Conservation (phyloP, 2,888 invertebrate genomes). For the Orgyia antiqua region DNA sequence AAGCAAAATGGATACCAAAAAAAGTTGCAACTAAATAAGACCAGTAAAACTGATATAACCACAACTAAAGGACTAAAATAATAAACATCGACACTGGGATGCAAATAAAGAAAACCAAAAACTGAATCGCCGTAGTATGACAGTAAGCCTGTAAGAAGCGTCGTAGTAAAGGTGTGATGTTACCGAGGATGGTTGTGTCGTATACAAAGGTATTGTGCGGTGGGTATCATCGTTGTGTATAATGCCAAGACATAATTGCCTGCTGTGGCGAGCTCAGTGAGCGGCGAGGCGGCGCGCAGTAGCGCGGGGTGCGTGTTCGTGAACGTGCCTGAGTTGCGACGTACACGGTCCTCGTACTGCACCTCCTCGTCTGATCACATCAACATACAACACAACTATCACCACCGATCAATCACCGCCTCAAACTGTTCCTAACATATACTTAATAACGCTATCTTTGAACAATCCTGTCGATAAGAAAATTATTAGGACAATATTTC, state of each 20-base stretch:
- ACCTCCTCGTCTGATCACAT: conserved; percentile 38
- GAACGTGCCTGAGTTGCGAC: conserved; percentile 68
- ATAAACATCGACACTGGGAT: conserved; percentile 7
- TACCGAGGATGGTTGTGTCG: conserved; percentile 14
- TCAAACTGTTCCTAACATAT: too few species aligned
- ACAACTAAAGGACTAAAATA: conserved; percentile 9
- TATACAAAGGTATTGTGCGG: conserved; percentile 6
- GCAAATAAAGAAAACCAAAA: conserved; percentile 7
- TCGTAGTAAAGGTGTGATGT: conserved; percentile 8
- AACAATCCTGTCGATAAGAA: too few species aligned
- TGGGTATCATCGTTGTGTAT: conserved; percentile 8
- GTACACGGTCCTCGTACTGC: conserved; percentile 51
- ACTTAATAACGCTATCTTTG: too few species aligned
- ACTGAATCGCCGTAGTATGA: too few species aligned
- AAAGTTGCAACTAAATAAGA: conserved; percentile 9
- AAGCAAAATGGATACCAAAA: conserved; percentile 16
- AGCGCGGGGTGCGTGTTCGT: conserved; percentile 67
- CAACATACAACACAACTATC: too few species aligned
- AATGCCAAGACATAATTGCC: conserved; percentile 39
- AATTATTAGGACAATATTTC: too few species aligned
- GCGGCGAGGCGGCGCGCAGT: conserved; percentile 57
- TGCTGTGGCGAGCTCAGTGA: conserved; percentile 69
- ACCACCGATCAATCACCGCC: too few species aligned
- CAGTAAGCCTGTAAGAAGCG: too few species aligned
- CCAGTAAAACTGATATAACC: conserved; percentile 3